Base-by-base conservation (phyloP, 2,888 invertebrate species). In the Oegoconia quadripuncta region DNA sequence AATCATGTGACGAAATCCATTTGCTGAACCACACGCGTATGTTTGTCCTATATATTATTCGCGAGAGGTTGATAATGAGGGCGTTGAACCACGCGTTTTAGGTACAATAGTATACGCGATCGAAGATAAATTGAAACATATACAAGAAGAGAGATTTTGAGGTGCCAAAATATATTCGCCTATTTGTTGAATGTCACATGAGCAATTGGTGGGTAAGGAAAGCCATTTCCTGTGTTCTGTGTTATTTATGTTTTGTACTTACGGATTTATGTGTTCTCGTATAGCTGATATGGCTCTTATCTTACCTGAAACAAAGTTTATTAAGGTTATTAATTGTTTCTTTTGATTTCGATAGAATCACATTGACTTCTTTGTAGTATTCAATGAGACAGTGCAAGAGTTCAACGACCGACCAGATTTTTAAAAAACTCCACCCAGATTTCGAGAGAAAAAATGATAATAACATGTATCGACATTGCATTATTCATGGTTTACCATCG, bases 11-110 rank as follows among this genome's bases (percentile, higher is more conserved):
- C 67, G 70, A 65, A 63, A 65, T 66, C 68, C 61, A 59, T 60
- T 64, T 57, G 56, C 55, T 48, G 66, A 70, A 71, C 66, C 64
- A 52, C 59, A 60, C 67, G 71, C 73, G 64, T 74, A 76, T 74
- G 70, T 72, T n/a, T 70, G 82, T 70, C 74, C 82, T 67, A 86
- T 79, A 83, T 86, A 70, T 84, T 83, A 83, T 82, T 67, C 82
- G 73, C 64, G 61, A 75, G 67, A 58, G 64, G 44, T 50, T 59
- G 71, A 76, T 82, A 82, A 82, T 79, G 74, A 77, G 84, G 75
- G 34, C 72, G 47, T 73, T 76, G 73, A 84, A 72, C 83, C 57
- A 55, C 29, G 42, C 50, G 69, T 59, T 69, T 64, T 73, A 69
- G 74, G 72, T 65, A 69, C 72, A 68, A 65, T 64, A 64, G 64